phyloP scores from a whole-genome alignment of 64 coral and sea anemone genomes.

The Platygyra sinensis region DNA sequence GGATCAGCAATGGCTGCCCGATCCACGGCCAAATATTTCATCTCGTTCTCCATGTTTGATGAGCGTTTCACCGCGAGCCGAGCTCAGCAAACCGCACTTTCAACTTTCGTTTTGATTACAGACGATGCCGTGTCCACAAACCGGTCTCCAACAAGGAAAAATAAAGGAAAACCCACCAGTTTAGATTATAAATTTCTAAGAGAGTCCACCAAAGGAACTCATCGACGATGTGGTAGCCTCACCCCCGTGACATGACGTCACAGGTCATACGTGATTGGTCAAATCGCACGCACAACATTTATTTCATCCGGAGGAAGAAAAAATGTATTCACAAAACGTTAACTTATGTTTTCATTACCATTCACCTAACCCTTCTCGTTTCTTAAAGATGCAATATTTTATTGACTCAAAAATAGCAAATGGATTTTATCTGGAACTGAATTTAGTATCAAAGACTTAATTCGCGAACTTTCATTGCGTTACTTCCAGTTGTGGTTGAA shows the following conservation, averaged over 20 bases:
- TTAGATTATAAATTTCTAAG: background rate
- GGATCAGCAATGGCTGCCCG: constrained; percentile 92
- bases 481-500: constrained; percentile 3
- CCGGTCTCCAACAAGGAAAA: constrained; percentile 37
- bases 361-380: background rate
- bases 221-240: constrained; percentile 12
- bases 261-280: constrained; percentile 16
- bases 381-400: background rate
- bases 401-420: background rate
- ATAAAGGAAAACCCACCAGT: constrained; percentile 34
- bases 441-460: background rate
- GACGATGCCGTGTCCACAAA: constrained; percentile 10
- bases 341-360: background rate
- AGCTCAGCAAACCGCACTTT: constrained; percentile 34
- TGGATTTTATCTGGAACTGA: background rate
- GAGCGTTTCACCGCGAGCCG: constrained; percentile 32
- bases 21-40: constrained; percentile 99
- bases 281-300: constrained; percentile 24
- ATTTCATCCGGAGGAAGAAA: background rate
- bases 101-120: constrained; percentile 32
- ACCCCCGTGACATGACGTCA: constrained; percentile 57
- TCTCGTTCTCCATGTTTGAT: constrained; percentile 95
- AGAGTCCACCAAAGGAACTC: constrained; percentile 32
- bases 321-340: background rate
- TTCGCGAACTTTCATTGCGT: background rate